A percentile compares a stretch with the other conserved stretches of the same genome.
Conservation (phyloP, 1,140 invertebrate genomes). For the Phortica variegata region DNA sequence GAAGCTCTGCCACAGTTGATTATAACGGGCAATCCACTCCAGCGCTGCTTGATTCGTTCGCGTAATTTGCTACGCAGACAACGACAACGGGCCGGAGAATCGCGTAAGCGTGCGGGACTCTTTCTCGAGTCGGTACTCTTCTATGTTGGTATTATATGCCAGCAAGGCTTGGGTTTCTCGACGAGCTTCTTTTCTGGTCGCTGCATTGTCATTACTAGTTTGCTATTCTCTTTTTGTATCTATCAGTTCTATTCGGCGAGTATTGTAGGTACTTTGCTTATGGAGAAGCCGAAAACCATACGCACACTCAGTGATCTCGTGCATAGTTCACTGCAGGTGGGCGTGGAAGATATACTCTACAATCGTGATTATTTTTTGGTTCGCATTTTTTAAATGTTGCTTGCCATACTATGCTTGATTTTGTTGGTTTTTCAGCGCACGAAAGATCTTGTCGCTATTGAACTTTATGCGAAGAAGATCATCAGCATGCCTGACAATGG, state of each 20-base stretch:
- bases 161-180: slow-evolving; percentile 58
- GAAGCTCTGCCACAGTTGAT: slow-evolving; percentile 4
- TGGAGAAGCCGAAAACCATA: slow-evolving; percentile 66
- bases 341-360: slow-evolving; percentile 65
- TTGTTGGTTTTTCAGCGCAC: slow-evolving; percentile 57
- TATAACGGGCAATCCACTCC: slow-evolving; percentile 17
- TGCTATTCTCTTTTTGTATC: slow-evolving; percentile 65
- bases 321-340: slow-evolving; percentile 63
- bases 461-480: slow-evolving; percentile 59
- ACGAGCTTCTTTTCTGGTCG: slow-evolving; percentile 61
- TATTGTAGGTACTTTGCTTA: slow-evolving; percentile 70
- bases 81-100: slow-evolving; percentile 9
- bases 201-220: slow-evolving; percentile 64
- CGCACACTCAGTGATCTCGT: slow-evolving; percentile 64
- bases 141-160: slow-evolving; percentile 56
- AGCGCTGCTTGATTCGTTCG: slow-evolving; percentile 23
- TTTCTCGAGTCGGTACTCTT: slow-evolving; percentile 53
- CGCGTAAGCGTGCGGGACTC: slow-evolving; percentile 30
- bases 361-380: slow-evolving; percentile 66
- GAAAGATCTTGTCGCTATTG: slow-evolving; percentile 60
- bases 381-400: neutral
- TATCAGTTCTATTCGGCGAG: slow-evolving; percentile 75
- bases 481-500: slow-evolving; percentile 30
- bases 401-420: neutral
- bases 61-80: slow-evolving; percentile 13